phyloP scores from a whole-genome alignment of 2,888 invertebrate species.

The Chrysopilus asiliformis region DNA sequence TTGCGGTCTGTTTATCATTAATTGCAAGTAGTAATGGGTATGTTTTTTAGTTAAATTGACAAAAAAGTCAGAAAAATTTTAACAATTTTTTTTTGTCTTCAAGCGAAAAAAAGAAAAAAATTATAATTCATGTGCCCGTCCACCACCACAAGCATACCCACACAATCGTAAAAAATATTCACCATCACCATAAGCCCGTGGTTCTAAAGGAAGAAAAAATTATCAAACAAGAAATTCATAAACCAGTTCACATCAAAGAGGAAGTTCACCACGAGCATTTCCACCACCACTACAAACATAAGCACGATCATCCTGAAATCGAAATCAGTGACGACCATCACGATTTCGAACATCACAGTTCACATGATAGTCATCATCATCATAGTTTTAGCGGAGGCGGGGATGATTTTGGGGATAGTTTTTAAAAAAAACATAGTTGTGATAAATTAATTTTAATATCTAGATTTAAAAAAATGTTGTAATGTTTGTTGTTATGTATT shows the following conservation, averaged over 20 bases:
- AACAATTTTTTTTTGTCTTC: no score
- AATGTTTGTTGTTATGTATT: no score
- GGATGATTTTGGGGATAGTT: no score
- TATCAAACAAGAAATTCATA: conserved; percentile 29
- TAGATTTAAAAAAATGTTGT: no score
- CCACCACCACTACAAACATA: conserved; percentile 26
- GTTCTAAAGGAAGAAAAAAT: conserved; percentile 35
- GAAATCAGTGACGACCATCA: conserved; percentile 5
- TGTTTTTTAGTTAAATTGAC: no score
- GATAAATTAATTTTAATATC: no score
- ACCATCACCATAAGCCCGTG: conserved; percentile 35
- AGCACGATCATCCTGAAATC: conserved; percentile 10
- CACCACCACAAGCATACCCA: conserved; percentile 35
- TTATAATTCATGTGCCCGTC: conserved; percentile 33
- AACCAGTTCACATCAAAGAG: conserved; percentile 28
- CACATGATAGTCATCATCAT: no score
- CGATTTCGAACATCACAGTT: neutral
- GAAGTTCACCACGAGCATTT: conserved; percentile 29
- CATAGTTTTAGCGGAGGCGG: no score
- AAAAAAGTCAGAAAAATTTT: no score
- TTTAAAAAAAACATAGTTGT: no score
- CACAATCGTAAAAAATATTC: conserved; percentile 33
- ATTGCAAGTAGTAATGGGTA: no score
- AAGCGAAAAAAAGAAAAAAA: conserved; percentile 33
- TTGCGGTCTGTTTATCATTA: no score